Percentiles rank a stretch among this genome's conserved stretches.
Conservation (phyloP, 2,113 vertebrate species). For the Campylomormyrus tamandua region DNA sequence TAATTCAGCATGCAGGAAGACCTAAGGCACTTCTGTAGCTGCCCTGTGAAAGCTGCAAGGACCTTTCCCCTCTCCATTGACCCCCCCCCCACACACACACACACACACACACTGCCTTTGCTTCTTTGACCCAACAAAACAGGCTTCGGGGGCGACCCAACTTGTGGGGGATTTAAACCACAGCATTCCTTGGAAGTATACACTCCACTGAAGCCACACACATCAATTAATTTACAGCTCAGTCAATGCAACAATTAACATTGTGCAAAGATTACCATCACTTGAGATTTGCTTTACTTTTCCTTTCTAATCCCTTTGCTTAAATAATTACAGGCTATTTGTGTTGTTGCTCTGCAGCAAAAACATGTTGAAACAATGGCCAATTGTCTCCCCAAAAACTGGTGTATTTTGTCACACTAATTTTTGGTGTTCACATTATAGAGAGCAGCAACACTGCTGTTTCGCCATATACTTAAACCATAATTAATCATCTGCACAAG, state of each 20-base stretch:
- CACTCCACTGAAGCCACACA: slow-evolving; percentile 22
- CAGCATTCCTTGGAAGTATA: slow-evolving; percentile 22
- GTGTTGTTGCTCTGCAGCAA: background rate
- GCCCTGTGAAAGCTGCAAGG: background rate
- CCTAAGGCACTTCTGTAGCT: background rate
- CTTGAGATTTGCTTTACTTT: background rate
- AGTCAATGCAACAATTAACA: slow-evolving; percentile 25
- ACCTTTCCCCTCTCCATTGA: background rate
- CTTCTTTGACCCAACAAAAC: slow-evolving; percentile 15
- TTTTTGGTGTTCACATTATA: background rate
- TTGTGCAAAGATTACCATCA: background rate
- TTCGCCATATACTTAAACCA: slow-evolving; percentile 2
- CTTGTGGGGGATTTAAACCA: slow-evolving; percentile 27
- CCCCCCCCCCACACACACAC: background rate
- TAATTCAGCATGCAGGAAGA: background rate
- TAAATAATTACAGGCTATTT: slow-evolving; percentile 21
- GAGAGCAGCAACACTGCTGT: background rate
- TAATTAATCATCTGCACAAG: slow-evolving; percentile 14
- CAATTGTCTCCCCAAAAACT: background rate
- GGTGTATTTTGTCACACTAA: slow-evolving; percentile 14
- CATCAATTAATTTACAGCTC: slow-evolving; percentile 25
- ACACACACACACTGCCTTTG: background rate
- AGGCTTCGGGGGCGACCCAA: slow-evolving; percentile 10
- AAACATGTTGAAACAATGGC: slow-evolving; percentile 2
- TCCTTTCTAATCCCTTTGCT: slow-evolving; percentile 7